Evolutionary conservation across 2,888 invertebrate genomes (phyloP).

Genomic region (Tolmerus cingulatus): DNA sequence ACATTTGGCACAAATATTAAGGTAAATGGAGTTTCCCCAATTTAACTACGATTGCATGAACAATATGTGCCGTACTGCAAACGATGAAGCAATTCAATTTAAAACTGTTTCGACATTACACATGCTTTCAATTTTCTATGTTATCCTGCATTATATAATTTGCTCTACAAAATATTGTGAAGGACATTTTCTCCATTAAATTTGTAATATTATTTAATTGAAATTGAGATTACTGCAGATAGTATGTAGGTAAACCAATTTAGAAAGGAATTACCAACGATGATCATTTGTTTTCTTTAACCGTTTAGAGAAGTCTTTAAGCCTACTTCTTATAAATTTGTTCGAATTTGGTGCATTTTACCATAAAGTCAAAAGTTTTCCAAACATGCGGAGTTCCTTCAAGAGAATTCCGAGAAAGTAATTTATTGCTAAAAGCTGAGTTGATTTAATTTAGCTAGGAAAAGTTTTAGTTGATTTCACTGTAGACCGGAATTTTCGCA

Average conservation of each 20-base stretch:
- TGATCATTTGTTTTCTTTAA: background rate
- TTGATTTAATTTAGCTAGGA: background rate
- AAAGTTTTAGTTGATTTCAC: background rate
- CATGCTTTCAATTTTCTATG: background rate
- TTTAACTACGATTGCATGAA: no score
- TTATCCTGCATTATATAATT: background rate
- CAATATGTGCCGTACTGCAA: background rate
- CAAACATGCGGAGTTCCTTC: background rate
- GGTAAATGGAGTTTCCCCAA: no score
- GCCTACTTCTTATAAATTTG: background rate
- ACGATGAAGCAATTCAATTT: background rate
- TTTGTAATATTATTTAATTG: background rate
- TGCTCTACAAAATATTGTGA: background rate
- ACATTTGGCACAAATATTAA: no score
- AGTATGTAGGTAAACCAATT: background rate
- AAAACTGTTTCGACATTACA: background rate
- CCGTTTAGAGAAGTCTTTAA: background rate
- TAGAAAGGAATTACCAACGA: background rate
- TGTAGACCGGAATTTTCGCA: background rate
- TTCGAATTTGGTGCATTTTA: background rate
- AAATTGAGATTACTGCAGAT: background rate
- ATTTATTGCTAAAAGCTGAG: background rate
- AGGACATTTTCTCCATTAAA: background rate
- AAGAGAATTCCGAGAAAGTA: background rate
- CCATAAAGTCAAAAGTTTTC: background rate